A percentile compares a stretch with the other conserved stretches of the same genome.
Evolutionary conservation across 2,113 vertebrate genomes (phyloP).

Genomic region (Gopherus evgoodei): DNA sequence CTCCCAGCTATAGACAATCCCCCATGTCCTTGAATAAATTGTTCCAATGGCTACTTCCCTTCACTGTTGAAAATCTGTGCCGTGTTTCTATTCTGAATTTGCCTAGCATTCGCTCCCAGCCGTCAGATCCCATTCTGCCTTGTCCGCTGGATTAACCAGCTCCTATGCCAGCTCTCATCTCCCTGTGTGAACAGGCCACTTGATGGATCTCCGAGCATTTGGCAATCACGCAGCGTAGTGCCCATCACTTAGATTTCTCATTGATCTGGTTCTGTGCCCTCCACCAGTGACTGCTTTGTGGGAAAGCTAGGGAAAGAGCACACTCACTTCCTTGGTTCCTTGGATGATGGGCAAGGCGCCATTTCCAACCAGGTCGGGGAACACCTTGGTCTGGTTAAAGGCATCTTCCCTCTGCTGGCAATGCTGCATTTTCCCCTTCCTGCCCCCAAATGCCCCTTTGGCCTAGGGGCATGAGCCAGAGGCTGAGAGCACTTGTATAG

Average conservation of each 20-base stretch:
- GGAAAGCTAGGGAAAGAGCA: not conserved
- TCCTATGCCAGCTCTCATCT: not conserved
- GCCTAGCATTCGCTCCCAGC: not conserved
- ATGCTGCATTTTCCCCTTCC: not conserved
- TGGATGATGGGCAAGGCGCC: not conserved
- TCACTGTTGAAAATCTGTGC: too few relatives aligned
- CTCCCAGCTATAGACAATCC: too few relatives aligned
- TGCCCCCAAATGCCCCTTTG: not conserved
- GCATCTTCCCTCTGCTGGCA: not conserved
- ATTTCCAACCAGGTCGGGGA: not conserved
- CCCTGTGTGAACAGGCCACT: not conserved
- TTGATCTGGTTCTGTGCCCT: not conserved
- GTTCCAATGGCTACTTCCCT: not conserved
- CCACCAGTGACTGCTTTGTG: not conserved
- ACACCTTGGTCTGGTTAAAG: not conserved
- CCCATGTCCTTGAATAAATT: too few relatives aligned
- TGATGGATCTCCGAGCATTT: not conserved
- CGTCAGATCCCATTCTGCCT: not conserved
- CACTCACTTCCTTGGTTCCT: not conserved
- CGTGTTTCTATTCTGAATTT: not conserved
- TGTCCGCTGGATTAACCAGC: not conserved
- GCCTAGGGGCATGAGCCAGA: not conserved
- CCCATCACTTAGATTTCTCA: not conserved
- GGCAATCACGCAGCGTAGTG: not conserved
- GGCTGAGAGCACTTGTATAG: not conserved